A percentile compares a stretch with the other conserved stretches of the same genome.
These are phyloP conservation scores for Cataglyphis rosenhaueri DNA, from an alignment of 2,888 invertebrate species.

Conservation along the genomic window DNA sequence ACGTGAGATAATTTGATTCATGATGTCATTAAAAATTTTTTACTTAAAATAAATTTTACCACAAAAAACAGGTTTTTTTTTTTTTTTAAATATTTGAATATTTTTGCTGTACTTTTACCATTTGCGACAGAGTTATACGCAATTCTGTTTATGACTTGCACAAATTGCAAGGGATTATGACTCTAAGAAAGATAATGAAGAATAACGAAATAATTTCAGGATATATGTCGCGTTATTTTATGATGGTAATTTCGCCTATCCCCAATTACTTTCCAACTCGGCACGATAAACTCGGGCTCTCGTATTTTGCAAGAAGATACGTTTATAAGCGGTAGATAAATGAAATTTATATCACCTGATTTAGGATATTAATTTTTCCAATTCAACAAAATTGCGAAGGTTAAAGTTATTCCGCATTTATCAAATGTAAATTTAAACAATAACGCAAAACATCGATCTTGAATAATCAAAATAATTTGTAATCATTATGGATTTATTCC, in stretches of 20 bases:
- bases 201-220: background rate
- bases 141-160: background rate
- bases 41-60: background rate
- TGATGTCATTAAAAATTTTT: background rate
- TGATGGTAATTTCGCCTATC: constrained; percentile 14
- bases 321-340: background rate
- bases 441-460: background rate
- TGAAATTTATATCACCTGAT: background rate
- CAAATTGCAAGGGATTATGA: background rate
- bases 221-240: background rate
- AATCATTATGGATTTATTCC: background rate
- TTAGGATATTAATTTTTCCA: constrained; percentile 21
- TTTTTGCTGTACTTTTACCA: background rate
- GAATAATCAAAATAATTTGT: background rate
- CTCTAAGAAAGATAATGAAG: background rate
- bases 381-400: background rate
- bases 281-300: constrained; percentile 18
- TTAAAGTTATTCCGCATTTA: background rate
- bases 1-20: background rate
- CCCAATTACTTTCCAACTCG: background rate
- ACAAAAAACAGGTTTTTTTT: background rate
- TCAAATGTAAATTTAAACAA: background rate
- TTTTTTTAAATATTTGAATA: background rate
- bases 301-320: background rate
- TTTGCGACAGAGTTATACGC: background rate